A percentile compares a stretch with the other conserved stretches of the same genome.
Evolutionary conservation across 1,140 invertebrate species (phyloP).

Genomic region (Cyclargus thomasi): DNA sequence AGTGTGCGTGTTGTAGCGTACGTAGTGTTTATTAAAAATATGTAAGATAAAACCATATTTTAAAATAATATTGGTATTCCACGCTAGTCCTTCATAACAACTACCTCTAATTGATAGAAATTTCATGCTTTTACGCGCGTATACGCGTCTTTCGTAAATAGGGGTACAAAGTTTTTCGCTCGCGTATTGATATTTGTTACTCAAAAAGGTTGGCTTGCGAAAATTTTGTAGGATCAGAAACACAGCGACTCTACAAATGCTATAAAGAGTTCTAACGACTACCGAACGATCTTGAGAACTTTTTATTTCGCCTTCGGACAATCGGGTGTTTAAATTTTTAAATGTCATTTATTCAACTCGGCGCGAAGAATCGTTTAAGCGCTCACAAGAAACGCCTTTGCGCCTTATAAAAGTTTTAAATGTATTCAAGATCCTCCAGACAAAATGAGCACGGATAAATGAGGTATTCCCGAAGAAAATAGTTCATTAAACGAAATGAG

Average conservation of each 20-base stretch:
- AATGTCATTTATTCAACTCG: conserved; percentile 10
- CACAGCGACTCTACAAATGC: background rate
- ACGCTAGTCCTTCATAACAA: too few species aligned
- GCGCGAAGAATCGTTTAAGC: conserved; percentile 11
- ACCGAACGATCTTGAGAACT: background rate
- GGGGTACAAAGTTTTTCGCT: too few species aligned
- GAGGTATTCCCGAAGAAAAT: background rate
- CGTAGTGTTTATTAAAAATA: too few species aligned
- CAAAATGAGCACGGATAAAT: conserved; percentile 13
- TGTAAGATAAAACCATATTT: too few species aligned
- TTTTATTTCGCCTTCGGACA: background rate
- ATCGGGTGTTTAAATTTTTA: conserved; percentile 9
- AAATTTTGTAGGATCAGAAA: too few species aligned
- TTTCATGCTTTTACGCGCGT: too few species aligned
- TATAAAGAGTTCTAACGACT: background rate
- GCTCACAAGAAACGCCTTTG: conserved; percentile 8
- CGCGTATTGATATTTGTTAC: too few species aligned
- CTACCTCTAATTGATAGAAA: too few species aligned
- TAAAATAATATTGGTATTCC: too few species aligned
- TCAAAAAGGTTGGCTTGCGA: too few species aligned
- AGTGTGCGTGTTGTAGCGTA: too few species aligned
- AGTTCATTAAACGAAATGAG: conserved; percentile 7
- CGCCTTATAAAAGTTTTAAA: conserved; percentile 10
- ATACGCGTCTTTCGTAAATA: too few species aligned
- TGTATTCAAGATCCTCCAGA: conserved; percentile 9